phyloP scores from a whole-genome alignment of 37 sponge, comb jelly and placozoan species.

The Chondrilla cf. caribensis region DNA sequence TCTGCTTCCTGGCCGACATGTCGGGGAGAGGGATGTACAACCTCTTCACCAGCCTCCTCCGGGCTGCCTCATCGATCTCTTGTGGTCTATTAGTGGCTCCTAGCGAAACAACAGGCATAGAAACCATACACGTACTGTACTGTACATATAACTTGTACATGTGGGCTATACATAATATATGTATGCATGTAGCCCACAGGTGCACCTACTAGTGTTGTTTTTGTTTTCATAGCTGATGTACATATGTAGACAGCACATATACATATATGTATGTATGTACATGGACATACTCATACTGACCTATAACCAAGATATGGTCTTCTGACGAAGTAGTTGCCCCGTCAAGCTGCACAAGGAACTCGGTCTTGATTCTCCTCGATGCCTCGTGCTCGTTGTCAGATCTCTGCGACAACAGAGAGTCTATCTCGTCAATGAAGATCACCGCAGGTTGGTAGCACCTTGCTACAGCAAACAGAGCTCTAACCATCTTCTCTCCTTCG shows the following conservation, averaged over 20 bases:
- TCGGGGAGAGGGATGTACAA: constrained; percentile 98
- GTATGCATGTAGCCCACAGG: too few relatives aligned
- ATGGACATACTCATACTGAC: constrained; percentile 11
- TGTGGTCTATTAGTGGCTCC: constrained; percentile 85
- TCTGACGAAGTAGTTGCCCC: constrained; percentile 82
- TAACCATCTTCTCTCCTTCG: constrained; percentile 99
- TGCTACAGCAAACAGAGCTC: constrained; percentile 96
- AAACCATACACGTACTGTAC: not conserved
- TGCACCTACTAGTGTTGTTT: too few relatives aligned
- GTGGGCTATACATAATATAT: not conserved
- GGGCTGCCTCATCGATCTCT: constrained; percentile 98
- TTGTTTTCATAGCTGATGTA: too few relatives aligned
- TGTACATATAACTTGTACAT: too few relatives aligned
- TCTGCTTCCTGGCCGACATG: constrained; percentile 74
- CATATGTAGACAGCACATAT: too few relatives aligned
- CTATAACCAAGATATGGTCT: constrained; percentile 85
- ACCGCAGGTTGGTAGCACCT: constrained; percentile 96
- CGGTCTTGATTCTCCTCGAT: constrained; percentile 97
- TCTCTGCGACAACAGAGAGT: constrained; percentile 92
- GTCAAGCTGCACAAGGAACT: constrained; percentile 98
- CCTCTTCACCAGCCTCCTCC: constrained; percentile 92
- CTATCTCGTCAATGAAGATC: constrained; percentile 99
- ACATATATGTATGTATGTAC: too few relatives aligned
- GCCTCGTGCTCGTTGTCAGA: constrained; percentile 95
- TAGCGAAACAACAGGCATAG: not conserved